phyloP scores from a whole-genome alignment of 2,797 vertebrate species.

The Crypturellus tataupa region DNA sequence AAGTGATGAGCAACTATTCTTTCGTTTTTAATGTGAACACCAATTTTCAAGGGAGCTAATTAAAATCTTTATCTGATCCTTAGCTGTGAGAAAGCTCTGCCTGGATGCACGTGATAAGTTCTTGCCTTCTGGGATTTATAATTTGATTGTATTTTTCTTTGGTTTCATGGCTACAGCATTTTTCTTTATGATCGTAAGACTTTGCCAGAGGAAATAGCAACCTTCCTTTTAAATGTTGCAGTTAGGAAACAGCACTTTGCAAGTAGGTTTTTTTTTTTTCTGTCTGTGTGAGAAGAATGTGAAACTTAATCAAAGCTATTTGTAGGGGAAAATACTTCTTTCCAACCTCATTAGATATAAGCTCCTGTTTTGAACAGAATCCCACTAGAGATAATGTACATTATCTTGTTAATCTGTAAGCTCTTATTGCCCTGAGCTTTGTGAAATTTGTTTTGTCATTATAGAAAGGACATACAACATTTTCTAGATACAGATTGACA shows the following conservation, averaged over 20 bases:
- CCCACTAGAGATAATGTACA: background rate
- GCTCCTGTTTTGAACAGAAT: background rate
- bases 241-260: background rate
- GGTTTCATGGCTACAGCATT: background rate
- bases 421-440: background rate
- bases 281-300: background rate
- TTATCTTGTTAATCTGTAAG: background rate
- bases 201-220: conserved; percentile 1
- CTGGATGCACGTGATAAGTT: conserved; percentile 53
- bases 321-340: background rate
- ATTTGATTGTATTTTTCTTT: conserved; percentile 53
- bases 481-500: background rate
- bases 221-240: conserved; percentile 25
- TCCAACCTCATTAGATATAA: conserved; percentile 3
- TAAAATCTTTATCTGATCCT: conserved; percentile 83
- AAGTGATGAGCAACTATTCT: conserved; percentile 72
- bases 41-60: conserved; percentile 87
- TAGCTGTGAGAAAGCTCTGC: conserved; percentile 74
- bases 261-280: background rate
- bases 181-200: background rate
- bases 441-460: background rate
- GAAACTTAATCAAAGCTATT: background rate
- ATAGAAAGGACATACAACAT: background rate
- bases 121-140: conserved; percentile 64
- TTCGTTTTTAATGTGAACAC: conserved; percentile 68